phyloP scores from a whole-genome alignment of 1,140 invertebrate genomes.

The Camponotus floridanus region DNA sequence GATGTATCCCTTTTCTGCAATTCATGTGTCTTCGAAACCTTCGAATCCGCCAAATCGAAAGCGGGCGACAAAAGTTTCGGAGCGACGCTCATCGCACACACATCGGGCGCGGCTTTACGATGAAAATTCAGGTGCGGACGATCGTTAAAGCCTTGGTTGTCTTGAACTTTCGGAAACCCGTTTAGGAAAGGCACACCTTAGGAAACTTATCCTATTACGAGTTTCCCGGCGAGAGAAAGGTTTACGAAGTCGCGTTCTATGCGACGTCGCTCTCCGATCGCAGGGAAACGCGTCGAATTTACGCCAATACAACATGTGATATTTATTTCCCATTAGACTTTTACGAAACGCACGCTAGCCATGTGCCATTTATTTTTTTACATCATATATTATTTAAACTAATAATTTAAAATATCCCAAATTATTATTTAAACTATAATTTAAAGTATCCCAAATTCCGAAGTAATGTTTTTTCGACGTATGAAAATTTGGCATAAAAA shows the following conservation, averaged over 20 bases:
- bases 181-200: conserved; percentile 74
- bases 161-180: conserved; percentile 75
- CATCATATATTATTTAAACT: too few relatives aligned
- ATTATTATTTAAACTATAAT: too few relatives aligned
- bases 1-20: conserved; percentile 19
- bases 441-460: too few relatives aligned
- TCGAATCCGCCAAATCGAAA: conserved; percentile 19
- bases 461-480: too few relatives aligned
- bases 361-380: too few relatives aligned
- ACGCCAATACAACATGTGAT: not conserved
- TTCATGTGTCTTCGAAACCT: conserved; percentile 6
- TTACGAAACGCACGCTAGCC: not conserved
- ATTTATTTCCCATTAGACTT: too few relatives aligned
- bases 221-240: conserved; percentile 66
- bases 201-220: conserved; percentile 78
- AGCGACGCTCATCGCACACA: conserved; percentile 31
- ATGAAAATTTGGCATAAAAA: too few relatives aligned
- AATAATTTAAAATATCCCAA: too few relatives aligned
- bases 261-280: not conserved
- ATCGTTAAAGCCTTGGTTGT: conserved; percentile 58
- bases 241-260: conserved; percentile 55
- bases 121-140: conserved; percentile 59
- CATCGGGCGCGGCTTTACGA: conserved; percentile 50
- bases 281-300: conserved; percentile 30
- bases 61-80: conserved; percentile 33